Evolutionary conservation across 2,113 vertebrate species (phyloP).

Genomic region (Hipposideros armiger): DNA sequence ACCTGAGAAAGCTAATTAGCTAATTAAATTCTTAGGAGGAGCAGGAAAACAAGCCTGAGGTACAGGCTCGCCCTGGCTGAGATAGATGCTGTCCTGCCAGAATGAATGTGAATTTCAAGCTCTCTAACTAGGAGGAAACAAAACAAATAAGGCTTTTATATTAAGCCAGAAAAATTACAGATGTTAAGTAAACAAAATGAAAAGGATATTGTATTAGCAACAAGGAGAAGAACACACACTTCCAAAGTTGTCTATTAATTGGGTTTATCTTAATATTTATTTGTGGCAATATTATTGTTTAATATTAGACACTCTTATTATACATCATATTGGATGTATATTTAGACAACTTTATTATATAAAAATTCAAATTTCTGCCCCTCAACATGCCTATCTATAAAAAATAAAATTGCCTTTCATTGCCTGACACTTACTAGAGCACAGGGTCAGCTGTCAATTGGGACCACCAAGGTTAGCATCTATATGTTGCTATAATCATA

Average conservation of each 20-base stretch:
- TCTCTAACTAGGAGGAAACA: background rate
- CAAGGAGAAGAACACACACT: background rate
- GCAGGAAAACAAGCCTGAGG: slow-evolving; percentile 41
- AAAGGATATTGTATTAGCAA: background rate
- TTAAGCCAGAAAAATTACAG: background rate
- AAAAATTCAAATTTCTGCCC: background rate
- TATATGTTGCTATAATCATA: background rate
- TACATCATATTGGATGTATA: background rate
- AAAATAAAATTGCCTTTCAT: background rate
- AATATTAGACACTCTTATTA: background rate
- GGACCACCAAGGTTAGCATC: background rate
- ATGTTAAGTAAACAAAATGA: background rate
- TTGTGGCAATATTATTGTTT: background rate
- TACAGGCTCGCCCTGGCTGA: background rate
- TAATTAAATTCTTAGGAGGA: slow-evolving; percentile 69
- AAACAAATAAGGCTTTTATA: background rate
- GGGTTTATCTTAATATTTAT: background rate
- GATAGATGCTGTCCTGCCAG: background rate
- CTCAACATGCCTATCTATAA: background rate
- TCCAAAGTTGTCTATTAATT: background rate
- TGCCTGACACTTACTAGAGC: background rate
- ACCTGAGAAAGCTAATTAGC: slow-evolving; percentile 75
- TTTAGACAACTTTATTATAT: background rate
- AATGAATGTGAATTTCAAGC: background rate
- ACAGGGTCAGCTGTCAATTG: background rate